phyloP scores from a whole-genome alignment of 2,797 vertebrate genomes.

The Acanthiza pusilla region DNA sequence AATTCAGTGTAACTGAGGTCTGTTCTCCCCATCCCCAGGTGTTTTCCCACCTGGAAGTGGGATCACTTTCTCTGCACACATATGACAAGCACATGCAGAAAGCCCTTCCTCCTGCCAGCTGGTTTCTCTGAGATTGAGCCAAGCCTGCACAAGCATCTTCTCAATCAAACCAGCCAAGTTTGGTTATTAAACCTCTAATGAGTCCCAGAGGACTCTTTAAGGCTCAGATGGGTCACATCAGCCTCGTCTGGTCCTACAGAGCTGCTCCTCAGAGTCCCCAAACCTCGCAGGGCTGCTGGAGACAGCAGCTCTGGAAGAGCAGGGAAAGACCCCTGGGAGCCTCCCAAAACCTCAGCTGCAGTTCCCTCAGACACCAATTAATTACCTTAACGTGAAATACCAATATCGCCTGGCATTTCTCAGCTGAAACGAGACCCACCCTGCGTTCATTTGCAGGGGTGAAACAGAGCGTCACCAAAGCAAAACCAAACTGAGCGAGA shows the following conservation, averaged over 20 bases:
- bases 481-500: neutral
- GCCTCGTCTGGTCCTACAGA: neutral
- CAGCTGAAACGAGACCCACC: neutral
- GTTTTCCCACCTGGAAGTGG: neutral
- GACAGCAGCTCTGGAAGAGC: neutral
- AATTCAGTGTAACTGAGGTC: neutral
- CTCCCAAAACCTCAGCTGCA: neutral
- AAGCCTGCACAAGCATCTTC: slow-evolving; percentile 27
- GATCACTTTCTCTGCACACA: neutral
- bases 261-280: neutral
- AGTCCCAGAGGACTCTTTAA: neutral
- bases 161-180: slow-evolving; percentile 3
- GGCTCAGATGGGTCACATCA: slow-evolving; percentile 2
- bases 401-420: neutral
- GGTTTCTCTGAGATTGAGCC: neutral
- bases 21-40: neutral
- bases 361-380: neutral
- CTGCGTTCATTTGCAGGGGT: neutral
- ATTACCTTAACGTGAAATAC: neutral
- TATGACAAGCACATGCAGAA: neutral
- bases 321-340: neutral
- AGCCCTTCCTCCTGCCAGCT: neutral
- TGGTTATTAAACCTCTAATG: slow-evolving; percentile 37
- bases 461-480: neutral
- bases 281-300: neutral